Percentiles rank a stretch among this genome's conserved stretches.
These are phyloP conservation scores for Eubasilissa regina DNA, from an alignment of 1,140 invertebrate genomes.

Conservation along the genomic window DNA sequence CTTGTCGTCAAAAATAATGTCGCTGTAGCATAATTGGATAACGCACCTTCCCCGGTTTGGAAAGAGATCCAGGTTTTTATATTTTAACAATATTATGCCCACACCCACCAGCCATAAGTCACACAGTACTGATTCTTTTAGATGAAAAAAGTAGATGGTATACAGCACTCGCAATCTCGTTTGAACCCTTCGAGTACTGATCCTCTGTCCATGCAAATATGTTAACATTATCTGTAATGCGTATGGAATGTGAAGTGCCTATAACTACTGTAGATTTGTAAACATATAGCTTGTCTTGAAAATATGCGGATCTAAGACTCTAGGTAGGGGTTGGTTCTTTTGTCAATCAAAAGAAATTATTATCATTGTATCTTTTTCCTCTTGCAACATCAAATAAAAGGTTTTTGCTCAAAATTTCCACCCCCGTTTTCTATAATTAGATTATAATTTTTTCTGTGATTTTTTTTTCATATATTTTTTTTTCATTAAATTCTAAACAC, in stretches of 20 bases:
- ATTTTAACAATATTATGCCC: no score
- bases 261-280: slow-evolving; percentile 64
- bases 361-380: slow-evolving; percentile 56
- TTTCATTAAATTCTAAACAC: no score
- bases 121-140: slow-evolving; percentile 54
- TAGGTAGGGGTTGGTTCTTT: slow-evolving; percentile 64
- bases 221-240: slow-evolving; percentile 60
- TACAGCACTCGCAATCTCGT: slow-evolving; percentile 62
- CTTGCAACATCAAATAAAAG: slow-evolving; percentile 62
- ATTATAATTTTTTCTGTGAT: no score
- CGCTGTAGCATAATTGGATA: no score
- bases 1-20: no score
- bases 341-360: slow-evolving; percentile 65
- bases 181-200: slow-evolving; percentile 61
- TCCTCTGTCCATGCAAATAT: slow-evolving; percentile 63
- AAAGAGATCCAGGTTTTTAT: no score
- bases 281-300: slow-evolving; percentile 63
- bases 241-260: slow-evolving; percentile 61
- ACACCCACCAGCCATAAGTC: slow-evolving; percentile 61
- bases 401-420: slow-evolving; percentile 62
- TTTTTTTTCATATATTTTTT: no score
- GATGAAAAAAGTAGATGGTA: slow-evolving; percentile 60
- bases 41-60: no score
- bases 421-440: slow-evolving; percentile 55
- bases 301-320: slow-evolving; percentile 63